Base-by-base conservation (phyloP, 2,797 vertebrate species). In the Gambusia yucatana region DNA sequence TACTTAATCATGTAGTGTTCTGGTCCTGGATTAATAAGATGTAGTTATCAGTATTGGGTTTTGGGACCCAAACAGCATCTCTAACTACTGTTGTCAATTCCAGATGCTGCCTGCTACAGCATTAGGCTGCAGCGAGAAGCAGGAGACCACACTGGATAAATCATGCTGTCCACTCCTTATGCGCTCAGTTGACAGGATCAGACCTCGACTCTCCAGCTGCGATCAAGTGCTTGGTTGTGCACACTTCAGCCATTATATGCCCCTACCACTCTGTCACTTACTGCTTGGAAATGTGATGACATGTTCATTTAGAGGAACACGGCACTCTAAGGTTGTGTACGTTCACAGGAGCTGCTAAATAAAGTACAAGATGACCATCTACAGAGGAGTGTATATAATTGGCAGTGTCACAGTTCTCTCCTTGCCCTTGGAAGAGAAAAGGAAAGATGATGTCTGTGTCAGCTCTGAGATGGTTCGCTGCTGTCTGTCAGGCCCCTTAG, bases 401-500 rank as follows among this genome's bases (percentile, higher is more conserved):
- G 92, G 87, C 82, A 93, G 88, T 92, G 93, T 94, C 92, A 93
- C 87, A 89, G 86, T 87, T 89, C 89, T 91, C 85, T 84, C 90
- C 88, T 91, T 93, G 90, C 92, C 91, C 82, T 73, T 84, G 90
- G 92, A 93, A 87, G 44, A 90, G 87, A 87, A 91, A 85, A 91
- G 87, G 90, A 89, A 91, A 92, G 91, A 92, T 91, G 91, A 93
- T 92, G 89, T 92, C 93, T 94, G 89, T 93, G 94, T 95, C 94
- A 93, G 86, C 84, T 90, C 91, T 86, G 90, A 93, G 92, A 94
- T 90, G 84, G 90, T 92, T 91, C 84, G 92, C 90, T 93, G 90
- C 93, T 93, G 93, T 93, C 95, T 95, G 95, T 94, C 94, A 94
- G 90, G 89, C 93, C 94, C 93, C 89, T 90, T 91, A 91, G 93